Evolutionary conservation across 2,797 vertebrate genomes (phyloP), one percentile per base, ranked within the genome.

Genomic region (Mormyrus hasselquistii): DNA sequence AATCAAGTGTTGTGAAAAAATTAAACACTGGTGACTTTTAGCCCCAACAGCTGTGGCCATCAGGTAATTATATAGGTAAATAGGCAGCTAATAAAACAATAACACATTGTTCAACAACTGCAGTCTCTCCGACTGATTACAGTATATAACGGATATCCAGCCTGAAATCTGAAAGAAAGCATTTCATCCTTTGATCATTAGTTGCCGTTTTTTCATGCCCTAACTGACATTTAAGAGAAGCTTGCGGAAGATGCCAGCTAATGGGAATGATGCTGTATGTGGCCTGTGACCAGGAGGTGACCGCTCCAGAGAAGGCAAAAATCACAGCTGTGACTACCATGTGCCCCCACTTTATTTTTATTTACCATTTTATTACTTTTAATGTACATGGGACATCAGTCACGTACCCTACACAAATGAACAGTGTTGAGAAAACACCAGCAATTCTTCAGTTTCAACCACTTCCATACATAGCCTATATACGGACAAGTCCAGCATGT

Each of bases 111-210:
- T 86, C 84, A 86, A 22, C 49, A 49, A 85, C 3, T 12, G 65
- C 65, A 0, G 29, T 34, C 29, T 69, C 25, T 34, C 62, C 4
- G 62, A 69, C 25, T 69, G 62, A 69, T 69, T 69, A 76, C 73
- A 76, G 34, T 16, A 76, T 16, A 41, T 41, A 38, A 57, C 12
- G 2, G 25, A 53, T 57, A 38, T 14, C 25, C 49, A 86, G 52
- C 34, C 52, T 85, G 47, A 85, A 85, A 29, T 86, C 25, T 55
- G 14, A 86, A 57, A 57, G 85, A 14, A 34, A 86, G 52, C 85
- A 57, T 57, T 34, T 86, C 85, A 55, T 86, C 22, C 50, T n/a
- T 29, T 34, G 16, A 86, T 86, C 85, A 57, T 57, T 86, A 86
- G 85, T 34, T 41, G 57, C 85, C 85, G 4, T 14, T 38, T 55